Base-by-base conservation (phyloP, 2,888 invertebrate species). In the Drosophila barbarae region DNA sequence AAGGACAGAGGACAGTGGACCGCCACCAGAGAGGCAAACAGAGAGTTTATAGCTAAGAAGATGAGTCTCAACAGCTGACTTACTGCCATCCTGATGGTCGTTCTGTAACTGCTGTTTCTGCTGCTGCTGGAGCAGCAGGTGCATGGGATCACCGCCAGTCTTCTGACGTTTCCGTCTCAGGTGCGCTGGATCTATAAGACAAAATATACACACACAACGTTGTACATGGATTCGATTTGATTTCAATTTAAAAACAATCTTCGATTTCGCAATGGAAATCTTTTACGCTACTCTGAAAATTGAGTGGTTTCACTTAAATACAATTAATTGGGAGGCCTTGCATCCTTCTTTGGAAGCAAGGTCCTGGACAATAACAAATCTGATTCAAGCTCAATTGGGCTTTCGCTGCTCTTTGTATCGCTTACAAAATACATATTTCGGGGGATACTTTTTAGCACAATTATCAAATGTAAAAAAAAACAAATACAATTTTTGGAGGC, bases 121-220 rank as follows among this genome's bases (percentile, higher is more conserved):
- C 68, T 84, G 77, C 58, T 87, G 86, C 72, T 87, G 86, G 55
- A 86, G 84, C 79, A 90, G 82, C 88, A 89, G 86, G 89, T 91
- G 87, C 82, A 86, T 76, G 63, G 91, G 79, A 83, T 89, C 89
- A 65, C 87, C 88, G 71, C 86, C 87, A 76, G 86, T 87, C 84
- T 87, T 88, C 90, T 88, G 88, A 77, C 89, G 87, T 79, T 89
- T 89, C 60, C 88, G 88, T 76, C 91, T 92, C 88, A 91, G 89
- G 78, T 90, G 90, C 88, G 90, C 91, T 84, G 91, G 91, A 90
- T 92, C 92, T 92, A 92, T 83, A 91, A 91, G 88, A 90, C 86
- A 75, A 81, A 51, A 54, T 35, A 59, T 49, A 53, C 47, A 54
- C 64, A 65, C 46, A 50, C 55, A 55, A 30, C 13, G 59, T 60